These are phyloP conservation scores for Seira ritae DNA, from an alignment of 2,888 invertebrate genomes.

Conservation along the genomic window DNA sequence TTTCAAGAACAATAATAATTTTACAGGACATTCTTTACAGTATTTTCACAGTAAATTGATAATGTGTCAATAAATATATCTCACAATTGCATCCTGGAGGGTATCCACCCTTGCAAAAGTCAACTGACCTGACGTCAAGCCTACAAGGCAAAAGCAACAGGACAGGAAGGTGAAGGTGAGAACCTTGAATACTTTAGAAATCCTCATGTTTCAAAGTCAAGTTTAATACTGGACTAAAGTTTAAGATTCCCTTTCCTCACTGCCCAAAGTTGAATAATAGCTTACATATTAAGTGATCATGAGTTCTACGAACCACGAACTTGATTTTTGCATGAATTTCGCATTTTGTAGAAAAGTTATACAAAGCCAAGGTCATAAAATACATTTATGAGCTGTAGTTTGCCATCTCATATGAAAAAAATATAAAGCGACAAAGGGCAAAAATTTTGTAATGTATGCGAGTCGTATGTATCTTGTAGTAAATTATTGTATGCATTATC, in stretches of 20 bases:
- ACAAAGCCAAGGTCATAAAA: constrained; percentile 21
- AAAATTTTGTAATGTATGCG: too few species aligned
- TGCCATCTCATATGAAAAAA: too few species aligned
- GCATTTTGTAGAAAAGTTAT: not conserved
- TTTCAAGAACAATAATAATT: not conserved
- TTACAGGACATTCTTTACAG: not conserved
- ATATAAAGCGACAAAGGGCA: too few species aligned
- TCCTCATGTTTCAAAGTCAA: constrained; percentile 37
- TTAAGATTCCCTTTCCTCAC: not conserved
- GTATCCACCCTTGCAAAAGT: constrained; percentile 47
- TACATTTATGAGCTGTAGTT: too few species aligned
- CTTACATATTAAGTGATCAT: not conserved
- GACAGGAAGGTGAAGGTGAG: not conserved
- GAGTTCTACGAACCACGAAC: constrained; percentile 42
- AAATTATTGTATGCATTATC: too few species aligned
- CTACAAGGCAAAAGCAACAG: constrained; percentile 15
- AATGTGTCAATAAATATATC: too few species aligned
- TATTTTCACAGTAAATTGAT: not conserved
- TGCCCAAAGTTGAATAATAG: too few species aligned
- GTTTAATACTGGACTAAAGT: constrained; percentile 31
- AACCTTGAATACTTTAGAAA: constrained; percentile 8
- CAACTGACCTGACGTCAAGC: constrained; percentile 20
- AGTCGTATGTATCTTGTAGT: too few species aligned
- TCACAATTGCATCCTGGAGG: constrained; percentile 48
- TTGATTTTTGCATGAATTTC: not conserved